Evolutionary conservation across 2,888 invertebrate genomes (phyloP), one percentile per base, ranked within the genome.

Genomic region (Spilosoma lubricipeda): DNA sequence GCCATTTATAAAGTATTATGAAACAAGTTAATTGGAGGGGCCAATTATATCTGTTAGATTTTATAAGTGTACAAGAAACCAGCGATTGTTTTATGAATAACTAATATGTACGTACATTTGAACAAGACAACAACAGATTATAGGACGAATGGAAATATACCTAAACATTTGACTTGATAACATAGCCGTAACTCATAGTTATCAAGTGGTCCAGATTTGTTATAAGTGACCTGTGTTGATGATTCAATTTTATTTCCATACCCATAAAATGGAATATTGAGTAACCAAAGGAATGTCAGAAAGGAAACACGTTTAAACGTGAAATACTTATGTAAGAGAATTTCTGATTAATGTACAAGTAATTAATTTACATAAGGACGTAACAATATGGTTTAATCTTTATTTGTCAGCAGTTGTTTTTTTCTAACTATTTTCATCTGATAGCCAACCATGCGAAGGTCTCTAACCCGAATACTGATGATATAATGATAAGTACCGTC

Each of bases 1-100:
- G 70, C 15, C 42, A 9, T 65, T 73, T 30, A 33, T n/a, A 8
- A 42, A 73, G 39, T 63, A 70, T 72, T 33, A 33, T 59, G 30
- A 52, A 73, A 63, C 30, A 33, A 59, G n/a, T 33, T 18, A 67
- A 67, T 67, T 56, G 39, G 30, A 36, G 15, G 27, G 9, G 48
- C 56, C 36, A 69, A 45, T 59, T 70, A 63, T 36, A 59, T 59
- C 39, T 23, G 52, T n/a, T 56, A n/a, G n/a, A 56, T 56, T 56
- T 8, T n/a, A n/a, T n/a, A 56, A 56, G n/a, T 56, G 23, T 56
- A 56, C 52, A 56, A 7, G 52, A 52, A 27, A 59, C 18, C 36
- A 59, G 59, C n/a, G 3, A 9, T 30, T 42, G 27, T 52, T 70
- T 70, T 20, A 18, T 70, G 59, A 59, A 42, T 59, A 63, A 59